Conservation (phyloP, 2,888 invertebrate genomes). For the Arge pagana region DNA sequence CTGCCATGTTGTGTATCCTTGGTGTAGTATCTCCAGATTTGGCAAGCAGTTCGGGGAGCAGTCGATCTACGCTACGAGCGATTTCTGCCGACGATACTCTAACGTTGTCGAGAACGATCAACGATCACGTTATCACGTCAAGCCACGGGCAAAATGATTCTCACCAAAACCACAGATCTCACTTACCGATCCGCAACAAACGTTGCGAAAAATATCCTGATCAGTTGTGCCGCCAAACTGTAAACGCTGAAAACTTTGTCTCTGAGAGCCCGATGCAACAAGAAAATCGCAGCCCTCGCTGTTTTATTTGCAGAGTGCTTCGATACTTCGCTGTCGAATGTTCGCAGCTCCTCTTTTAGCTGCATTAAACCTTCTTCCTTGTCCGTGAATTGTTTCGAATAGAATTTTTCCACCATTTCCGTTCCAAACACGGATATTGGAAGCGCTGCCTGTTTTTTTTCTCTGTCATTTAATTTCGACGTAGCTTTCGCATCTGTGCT, state of each 20-base stretch:
- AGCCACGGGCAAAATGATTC: neutral
- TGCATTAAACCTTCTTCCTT: conserved; percentile 85
- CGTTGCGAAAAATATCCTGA: conserved; percentile 78
- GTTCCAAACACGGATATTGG: conserved; percentile 91
- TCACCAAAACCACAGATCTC: neutral
- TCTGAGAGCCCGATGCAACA: conserved; percentile 78
- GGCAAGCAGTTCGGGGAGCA: conserved; percentile 80
- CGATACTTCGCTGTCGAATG: conserved; percentile 55
- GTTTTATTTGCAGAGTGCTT: conserved; percentile 75
- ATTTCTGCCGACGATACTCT: conserved; percentile 85
- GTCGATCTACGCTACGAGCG: conserved; percentile 78
- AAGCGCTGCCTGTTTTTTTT: conserved; percentile 84
- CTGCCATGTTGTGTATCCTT: conserved; percentile 83
- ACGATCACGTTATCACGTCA: no score
- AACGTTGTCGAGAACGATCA: conserved; percentile 32
- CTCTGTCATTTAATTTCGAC: conserved; percentile 74
- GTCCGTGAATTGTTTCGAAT: conserved; percentile 87
- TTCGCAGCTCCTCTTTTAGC: conserved; percentile 64
- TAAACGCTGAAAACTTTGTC: conserved; percentile 91
- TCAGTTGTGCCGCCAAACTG: conserved; percentile 81
- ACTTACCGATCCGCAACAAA: conserved; percentile 78
- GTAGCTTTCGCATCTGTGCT: conserved; percentile 61
- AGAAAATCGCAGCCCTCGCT: conserved; percentile 77
- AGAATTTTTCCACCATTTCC: conserved; percentile 87
- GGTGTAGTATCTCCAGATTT: conserved; percentile 89